Evolutionary conservation across 2,888 invertebrate genomes (phyloP), one percentile per base, ranked within the genome.

Genomic region (Meliscaeva auricollis): DNA sequence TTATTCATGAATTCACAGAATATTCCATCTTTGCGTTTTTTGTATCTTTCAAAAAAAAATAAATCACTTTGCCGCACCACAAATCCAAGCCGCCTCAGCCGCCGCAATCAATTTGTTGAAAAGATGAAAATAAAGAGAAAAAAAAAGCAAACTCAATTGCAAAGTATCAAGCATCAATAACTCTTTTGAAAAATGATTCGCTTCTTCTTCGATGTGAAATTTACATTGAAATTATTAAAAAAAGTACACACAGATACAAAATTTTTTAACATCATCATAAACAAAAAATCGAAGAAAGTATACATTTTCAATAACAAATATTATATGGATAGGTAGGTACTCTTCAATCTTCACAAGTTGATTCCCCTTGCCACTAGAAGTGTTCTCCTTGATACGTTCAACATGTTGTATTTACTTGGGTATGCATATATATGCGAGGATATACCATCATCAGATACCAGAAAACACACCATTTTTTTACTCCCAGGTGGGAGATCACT

Each of bases 131-230:
- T 3, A 11, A 38, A 11, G 38, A 22, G n/a, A 22, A 22, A 60
- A 38, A 22, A 15, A 15, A 8, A 54, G 7, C 3, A 48, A 70
- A 38, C 48, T 56, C 54, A 56, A 70, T 60, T 60, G 52, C 69
- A 44, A 41, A 72, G 20, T 64, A 78, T 72, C 62, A 70, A 70
- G 64, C 46, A 64, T 70, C 46, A 78, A 64, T 78, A 78, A 72
- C 44, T 50, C 68, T 58, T 56, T 41, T 64, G 72, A 38, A 54
- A 64, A 38, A 54, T 9, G 35, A 62, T 38, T 22, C 52, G n/a
- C 58, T 32, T 9, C 58, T 32, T 9, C 20, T n/a, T 7, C 5
- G 17, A 48, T 50, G 30, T 26, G 41, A 73, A 64, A 58, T 58
- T 72, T 54, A 48, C 56, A 73, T 73, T 68, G 58, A 73, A 79